Conservation (phyloP, 2,797 vertebrate species). For the Phalanger gymnotis region DNA sequence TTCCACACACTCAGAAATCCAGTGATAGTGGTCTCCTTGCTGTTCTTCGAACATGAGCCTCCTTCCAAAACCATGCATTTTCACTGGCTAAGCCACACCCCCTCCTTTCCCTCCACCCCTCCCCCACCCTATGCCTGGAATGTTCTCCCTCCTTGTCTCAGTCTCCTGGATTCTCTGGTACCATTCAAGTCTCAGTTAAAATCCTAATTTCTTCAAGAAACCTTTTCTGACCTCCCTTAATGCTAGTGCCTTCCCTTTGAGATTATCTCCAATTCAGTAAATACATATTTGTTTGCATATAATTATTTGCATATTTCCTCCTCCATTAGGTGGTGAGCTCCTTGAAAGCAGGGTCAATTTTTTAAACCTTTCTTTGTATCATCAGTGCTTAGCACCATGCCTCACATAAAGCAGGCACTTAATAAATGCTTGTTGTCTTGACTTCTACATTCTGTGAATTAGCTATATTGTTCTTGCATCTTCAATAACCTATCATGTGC, state of each 20-base stretch:
- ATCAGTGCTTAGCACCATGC: background rate
- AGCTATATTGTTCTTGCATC: background rate
- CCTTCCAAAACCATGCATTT: background rate
- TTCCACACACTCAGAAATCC: background rate
- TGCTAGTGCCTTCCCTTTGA: background rate
- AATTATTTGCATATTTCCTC: background rate
- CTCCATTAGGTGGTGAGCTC: background rate
- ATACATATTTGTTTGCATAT: background rate
- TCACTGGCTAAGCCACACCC: background rate
- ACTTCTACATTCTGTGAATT: background rate
- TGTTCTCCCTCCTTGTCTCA: background rate
- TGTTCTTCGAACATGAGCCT: background rate
- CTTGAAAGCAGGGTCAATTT: background rate
- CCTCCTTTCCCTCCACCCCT: no score
- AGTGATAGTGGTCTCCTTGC: background rate
- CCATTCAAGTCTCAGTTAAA: background rate
- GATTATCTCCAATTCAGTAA: background rate
- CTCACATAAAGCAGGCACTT: background rate
- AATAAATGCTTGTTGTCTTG: background rate
- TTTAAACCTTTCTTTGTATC: background rate
- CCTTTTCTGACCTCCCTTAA: background rate
- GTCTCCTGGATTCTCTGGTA: background rate
- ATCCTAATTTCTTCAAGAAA: background rate
- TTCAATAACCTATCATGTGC: background rate
- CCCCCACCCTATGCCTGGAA: background rate